Conservation (phyloP, 2,888 invertebrate species). For the Folsomia manolachei region DNA sequence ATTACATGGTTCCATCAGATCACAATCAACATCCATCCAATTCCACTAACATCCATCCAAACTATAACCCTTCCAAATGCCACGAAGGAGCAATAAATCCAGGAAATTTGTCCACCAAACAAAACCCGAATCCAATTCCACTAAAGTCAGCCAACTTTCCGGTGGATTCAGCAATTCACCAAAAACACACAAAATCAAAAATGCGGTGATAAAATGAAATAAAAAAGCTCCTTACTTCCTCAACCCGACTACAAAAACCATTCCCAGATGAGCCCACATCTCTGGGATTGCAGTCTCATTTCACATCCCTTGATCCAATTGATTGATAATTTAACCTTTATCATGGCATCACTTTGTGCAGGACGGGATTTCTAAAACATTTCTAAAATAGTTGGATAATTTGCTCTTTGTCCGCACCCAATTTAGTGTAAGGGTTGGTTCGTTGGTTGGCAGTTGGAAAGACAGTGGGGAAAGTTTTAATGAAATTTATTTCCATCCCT, state of each 20-base stretch:
- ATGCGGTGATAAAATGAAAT: background rate
- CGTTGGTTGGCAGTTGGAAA: too few relatives aligned
- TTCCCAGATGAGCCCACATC: background rate
- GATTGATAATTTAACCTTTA: background rate
- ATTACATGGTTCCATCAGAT: too few relatives aligned
- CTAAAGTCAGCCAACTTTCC: too few relatives aligned
- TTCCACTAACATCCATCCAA: too few relatives aligned
- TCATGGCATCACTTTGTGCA: background rate
- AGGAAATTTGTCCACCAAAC: background rate
- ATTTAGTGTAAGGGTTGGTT: background rate
- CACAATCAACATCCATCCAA: too few relatives aligned
- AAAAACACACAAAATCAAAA: background rate
- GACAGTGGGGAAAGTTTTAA: background rate
- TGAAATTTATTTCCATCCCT: background rate
- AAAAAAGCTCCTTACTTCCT: too few relatives aligned
- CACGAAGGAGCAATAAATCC: background rate
- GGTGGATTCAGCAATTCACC: too few relatives aligned
- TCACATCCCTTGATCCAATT: background rate
- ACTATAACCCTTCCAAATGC: too few relatives aligned
- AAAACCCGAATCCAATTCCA: background rate
- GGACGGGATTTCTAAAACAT: background rate
- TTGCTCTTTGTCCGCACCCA: background rate
- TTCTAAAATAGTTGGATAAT: background rate
- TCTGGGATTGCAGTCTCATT: background rate
- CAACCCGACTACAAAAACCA: background rate